Evolutionary conservation across 1,140 invertebrate species (phyloP), one percentile per base, ranked within the genome.

Genomic region (Drosophila littoralis): DNA sequence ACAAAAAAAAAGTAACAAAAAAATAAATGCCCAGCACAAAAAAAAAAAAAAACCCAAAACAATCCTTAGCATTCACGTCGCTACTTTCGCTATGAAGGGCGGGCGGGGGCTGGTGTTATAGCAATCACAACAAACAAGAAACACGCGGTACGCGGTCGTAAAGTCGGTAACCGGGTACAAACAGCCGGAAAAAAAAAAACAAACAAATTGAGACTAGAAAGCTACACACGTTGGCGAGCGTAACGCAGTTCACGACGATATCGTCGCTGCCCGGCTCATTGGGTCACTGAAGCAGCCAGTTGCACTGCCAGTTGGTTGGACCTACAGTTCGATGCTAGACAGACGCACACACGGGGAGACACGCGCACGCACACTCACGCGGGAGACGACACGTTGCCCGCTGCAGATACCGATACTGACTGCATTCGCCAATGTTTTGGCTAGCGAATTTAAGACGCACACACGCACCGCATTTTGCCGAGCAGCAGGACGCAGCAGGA

Each of bases 351-450:
- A 54, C 15, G 51, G 22, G 42, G 13, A 38, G 32, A 58, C 48
- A 60, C 22, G 45, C 15, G 22, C 22, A 28, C 45, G 42, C n/a
- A 58, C 15, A 17, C 42, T 32, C 8, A 17, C 17, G 33, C n/a
- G 46, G 46, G 17, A 65, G 33, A 43, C 17, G 35, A 50, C 9
- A 67, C 78, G 81, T 86, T 85, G 75, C 71, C 59, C 72, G 72
- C 69, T 86, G 83, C 76, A 86, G 75, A 86, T 79, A 77, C 83
- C 83, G 83, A 88, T 79, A 79, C 74, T 72, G 85, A 86, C 83
- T 86, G 83, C 83, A 86, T 77, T 78, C 75, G 69, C 52, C 46
- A 48, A 74, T 83, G 77, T 79, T 86, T 73, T 72, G 71, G 57
- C 73, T 67, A 13, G 70, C 63, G 66, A 81, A 80, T 85, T 81